A percentile compares a stretch with the other conserved stretches of the same genome.
Evolutionary conservation across 2,888 invertebrate genomes (phyloP).

Genomic region (Drosophila subquinaria): DNA sequence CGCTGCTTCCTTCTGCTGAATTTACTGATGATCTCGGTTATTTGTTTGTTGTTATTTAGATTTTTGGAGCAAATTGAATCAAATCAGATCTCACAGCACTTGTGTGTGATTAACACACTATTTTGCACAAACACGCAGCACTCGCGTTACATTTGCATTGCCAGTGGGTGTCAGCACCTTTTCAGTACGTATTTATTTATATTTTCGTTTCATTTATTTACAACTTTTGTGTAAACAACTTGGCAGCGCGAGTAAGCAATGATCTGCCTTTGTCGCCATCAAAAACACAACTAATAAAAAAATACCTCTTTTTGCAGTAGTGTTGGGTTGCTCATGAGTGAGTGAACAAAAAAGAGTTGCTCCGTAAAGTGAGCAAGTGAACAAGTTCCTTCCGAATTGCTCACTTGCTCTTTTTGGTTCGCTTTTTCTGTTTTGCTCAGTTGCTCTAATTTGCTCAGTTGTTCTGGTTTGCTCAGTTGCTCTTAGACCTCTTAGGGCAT

Average conservation of each 20-base stretch:
- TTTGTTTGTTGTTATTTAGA: constrained; percentile 27
- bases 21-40: constrained; percentile 29
- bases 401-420: too few relatives aligned
- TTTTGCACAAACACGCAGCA: constrained; percentile 35
- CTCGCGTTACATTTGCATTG: constrained; percentile 39
- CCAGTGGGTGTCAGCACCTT: constrained; percentile 20
- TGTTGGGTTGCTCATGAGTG: too few relatives aligned
- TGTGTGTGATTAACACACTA: constrained; percentile 45
- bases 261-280: constrained; percentile 20
- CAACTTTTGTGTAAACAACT: constrained; percentile 45
- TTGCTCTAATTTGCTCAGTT: too few relatives aligned
- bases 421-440: too few relatives aligned
- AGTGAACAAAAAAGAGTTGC: too few relatives aligned
- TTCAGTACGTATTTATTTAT: constrained; percentile 43
- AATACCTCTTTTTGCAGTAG: background rate
- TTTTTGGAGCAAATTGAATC: constrained; percentile 21
- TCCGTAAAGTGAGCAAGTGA: too few relatives aligned
- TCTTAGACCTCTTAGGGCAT: too few relatives aligned
- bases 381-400: too few relatives aligned
- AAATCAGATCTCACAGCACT: constrained; percentile 23
- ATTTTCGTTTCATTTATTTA: constrained; percentile 40
- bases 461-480: too few relatives aligned
- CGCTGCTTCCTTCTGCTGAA: background rate
- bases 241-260: constrained; percentile 19
- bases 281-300: constrained; percentile 36